phyloP scores from a whole-genome alignment of 2,797 vertebrate species.

The Molossus molossus region DNA sequence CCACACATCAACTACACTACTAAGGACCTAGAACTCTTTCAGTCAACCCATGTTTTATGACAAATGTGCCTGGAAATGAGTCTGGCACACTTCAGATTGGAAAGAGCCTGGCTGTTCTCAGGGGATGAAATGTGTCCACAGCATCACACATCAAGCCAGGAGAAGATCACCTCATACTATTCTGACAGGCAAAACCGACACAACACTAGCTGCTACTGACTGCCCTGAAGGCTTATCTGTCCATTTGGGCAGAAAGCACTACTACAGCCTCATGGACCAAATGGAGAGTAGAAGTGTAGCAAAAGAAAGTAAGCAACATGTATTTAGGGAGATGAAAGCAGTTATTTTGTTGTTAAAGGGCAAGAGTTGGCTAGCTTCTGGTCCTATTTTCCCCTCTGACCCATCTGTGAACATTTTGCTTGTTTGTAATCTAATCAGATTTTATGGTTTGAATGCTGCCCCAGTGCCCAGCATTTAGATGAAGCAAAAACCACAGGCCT shows the following conservation, averaged over 20 bases:
- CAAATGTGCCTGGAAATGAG: neutral
- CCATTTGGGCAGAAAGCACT: neutral
- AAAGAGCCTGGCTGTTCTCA: neutral
- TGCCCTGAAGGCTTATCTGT: neutral
- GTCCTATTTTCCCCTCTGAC: neutral
- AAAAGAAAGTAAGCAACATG: constrained; percentile 3
- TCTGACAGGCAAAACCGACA: neutral
- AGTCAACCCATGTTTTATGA: constrained; percentile 37
- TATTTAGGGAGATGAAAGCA: neutral
- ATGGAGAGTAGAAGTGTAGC: neutral
- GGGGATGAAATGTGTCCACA: neutral
- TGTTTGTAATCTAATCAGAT: neutral
- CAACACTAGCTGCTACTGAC: neutral
- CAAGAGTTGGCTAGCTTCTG: neutral
- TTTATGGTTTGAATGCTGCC: neutral
- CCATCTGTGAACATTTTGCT: neutral
- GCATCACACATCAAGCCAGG: neutral
- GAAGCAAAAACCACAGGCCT: neutral
- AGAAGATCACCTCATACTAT: neutral
- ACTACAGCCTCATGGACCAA: neutral
- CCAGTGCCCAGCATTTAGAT: neutral
- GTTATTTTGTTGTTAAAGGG: neutral
- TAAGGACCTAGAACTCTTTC: constrained; percentile 35
- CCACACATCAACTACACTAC: neutral
- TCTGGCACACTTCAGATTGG: neutral